phyloP scores from a whole-genome alignment of 2,113 vertebrate genomes.

The Egretta garzetta region DNA sequence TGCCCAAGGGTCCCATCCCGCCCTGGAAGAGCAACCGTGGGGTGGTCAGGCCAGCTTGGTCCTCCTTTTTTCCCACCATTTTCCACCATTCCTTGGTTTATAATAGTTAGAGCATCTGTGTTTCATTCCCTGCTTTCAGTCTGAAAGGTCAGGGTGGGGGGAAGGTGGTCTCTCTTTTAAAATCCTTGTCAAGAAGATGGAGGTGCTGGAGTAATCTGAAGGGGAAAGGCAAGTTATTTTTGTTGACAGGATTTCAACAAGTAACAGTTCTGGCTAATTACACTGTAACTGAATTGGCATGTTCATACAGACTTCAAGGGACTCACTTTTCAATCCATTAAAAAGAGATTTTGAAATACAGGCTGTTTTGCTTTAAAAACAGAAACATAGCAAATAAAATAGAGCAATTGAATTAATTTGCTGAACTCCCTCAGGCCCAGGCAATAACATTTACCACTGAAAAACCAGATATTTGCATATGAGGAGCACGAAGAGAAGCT shows the following conservation, averaged over 20 bases:
- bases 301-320: neutral
- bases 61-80: neutral
- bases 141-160: neutral
- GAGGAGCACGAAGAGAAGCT: neutral
- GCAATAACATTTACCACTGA: neutral
- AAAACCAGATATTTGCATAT: neutral
- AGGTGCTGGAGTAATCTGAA: neutral
- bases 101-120: neutral
- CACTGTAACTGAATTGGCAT: neutral
- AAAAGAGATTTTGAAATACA: neutral
- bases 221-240: neutral
- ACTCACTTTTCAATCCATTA: neutral
- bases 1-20: neutral
- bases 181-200: neutral
- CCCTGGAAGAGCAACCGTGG: neutral
- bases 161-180: neutral
- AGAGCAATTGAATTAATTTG: constrained; percentile 22
- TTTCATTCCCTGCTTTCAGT: neutral
- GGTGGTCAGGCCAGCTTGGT: neutral
- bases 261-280: constrained; percentile 40
- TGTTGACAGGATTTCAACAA: constrained; percentile 45
- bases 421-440: neutral
- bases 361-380: constrained; percentile 22
- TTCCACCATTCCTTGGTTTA: neutral
- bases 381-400: constrained; percentile 15